Percentiles rank a stretch among this genome's conserved stretches.
Conservation (phyloP, 2,888 invertebrate genomes). For the Odiellus spinosus region DNA sequence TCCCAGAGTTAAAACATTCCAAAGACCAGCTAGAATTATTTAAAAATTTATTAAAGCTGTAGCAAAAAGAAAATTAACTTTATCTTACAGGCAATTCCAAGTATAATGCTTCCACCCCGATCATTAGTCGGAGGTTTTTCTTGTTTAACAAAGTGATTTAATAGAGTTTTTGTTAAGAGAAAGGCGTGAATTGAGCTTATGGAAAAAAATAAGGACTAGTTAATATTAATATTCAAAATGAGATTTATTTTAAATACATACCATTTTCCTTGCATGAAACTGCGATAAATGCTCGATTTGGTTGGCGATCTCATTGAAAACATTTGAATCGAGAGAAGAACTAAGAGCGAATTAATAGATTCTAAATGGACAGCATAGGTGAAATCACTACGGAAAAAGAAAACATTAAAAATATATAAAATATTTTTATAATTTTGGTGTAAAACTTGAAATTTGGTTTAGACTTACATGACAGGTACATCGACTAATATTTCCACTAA, state of each 20-base stretch:
- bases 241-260: conserved; percentile 13
- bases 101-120: conserved; percentile 62
- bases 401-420: conserved; percentile 8
- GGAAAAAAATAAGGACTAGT: conserved; percentile 20
- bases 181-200: conserved; percentile 50
- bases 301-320: conserved; percentile 52
- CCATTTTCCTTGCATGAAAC: conserved; percentile 34
- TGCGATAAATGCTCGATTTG: conserved; percentile 50
- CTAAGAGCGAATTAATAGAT: conserved; percentile 66
- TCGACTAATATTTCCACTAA: conserved; percentile 64
- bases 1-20: conserved; percentile 33
- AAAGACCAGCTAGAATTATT: conserved; percentile 28
- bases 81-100: conserved; percentile 48
- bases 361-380: conserved; percentile 75
- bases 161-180: conserved; percentile 56
- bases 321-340: conserved; percentile 74
- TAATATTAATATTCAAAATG: no score
- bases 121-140: conserved; percentile 48
- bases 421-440: no score
- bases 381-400: conserved; percentile 44
- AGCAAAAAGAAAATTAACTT: no score
- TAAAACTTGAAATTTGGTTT: no score
- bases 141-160: conserved; percentile 56
- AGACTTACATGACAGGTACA: conserved; percentile 56
- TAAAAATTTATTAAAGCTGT: no score